These are phyloP conservation scores for Leucoma salicis DNA, from an alignment of 2,888 invertebrate genomes.

Conservation along the genomic window DNA sequence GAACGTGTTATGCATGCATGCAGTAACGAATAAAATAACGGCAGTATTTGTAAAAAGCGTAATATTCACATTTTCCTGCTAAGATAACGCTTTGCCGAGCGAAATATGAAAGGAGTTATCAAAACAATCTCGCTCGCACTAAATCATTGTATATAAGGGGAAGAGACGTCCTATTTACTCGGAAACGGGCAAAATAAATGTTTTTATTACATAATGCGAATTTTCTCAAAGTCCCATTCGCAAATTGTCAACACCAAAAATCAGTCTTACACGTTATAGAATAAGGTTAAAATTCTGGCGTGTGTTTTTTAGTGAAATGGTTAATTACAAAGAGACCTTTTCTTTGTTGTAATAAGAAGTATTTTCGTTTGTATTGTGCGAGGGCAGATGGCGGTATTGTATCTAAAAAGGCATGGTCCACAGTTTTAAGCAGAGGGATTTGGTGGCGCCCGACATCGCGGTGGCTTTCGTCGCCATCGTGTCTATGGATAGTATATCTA, in stretches of 20 bases:
- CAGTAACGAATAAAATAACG: slow-evolving; percentile 34
- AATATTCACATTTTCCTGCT: slow-evolving; percentile 69
- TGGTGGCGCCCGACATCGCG: slow-evolving; percentile 49
- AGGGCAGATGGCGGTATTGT: slow-evolving; percentile 56
- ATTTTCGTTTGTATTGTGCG: slow-evolving; percentile 37
- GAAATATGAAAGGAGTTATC: slow-evolving; percentile 80
- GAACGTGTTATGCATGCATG: slow-evolving; percentile 28
- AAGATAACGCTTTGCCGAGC: slow-evolving; percentile 74
- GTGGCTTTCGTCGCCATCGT: slow-evolving; percentile 44
- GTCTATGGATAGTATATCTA: background rate
- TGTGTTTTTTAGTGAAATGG: slow-evolving; percentile 12
- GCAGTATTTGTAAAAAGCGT: slow-evolving; percentile 53
- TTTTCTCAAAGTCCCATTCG: slow-evolving; percentile 74
- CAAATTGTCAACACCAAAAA: slow-evolving; percentile 28
- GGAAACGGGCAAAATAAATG: slow-evolving; percentile 80
- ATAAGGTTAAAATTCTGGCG: slow-evolving; percentile 45
- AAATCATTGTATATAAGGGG: slow-evolving; percentile 80
- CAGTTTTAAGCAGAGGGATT: slow-evolving; percentile 81
- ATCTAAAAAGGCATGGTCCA: slow-evolving; percentile 74
- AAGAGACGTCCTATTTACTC: slow-evolving; percentile 77
- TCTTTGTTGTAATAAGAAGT: slow-evolving; percentile 26
- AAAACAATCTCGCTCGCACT: slow-evolving; percentile 78
- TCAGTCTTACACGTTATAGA: slow-evolving; percentile 23
- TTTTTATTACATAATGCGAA: slow-evolving; percentile 81
- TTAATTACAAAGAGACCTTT: slow-evolving; percentile 40